Conservation (phyloP, 2,888 invertebrate species). For the Acrobasis suavella region DNA sequence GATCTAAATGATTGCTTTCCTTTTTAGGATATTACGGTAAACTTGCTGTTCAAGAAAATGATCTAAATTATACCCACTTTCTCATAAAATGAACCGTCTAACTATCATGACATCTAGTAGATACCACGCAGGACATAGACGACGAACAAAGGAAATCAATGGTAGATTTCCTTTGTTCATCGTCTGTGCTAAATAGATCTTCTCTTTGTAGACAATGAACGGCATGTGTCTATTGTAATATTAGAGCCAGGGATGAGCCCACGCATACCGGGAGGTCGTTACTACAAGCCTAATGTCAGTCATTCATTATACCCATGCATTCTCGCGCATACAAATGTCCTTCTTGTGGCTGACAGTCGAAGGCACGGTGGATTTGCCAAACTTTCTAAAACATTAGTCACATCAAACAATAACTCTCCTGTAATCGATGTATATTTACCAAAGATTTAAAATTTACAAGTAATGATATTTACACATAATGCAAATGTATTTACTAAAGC, state of each 20-base stretch:
- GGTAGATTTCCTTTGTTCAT: constrained; percentile 31
- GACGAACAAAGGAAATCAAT: not conserved
- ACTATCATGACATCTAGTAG: not conserved
- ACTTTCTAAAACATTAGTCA: constrained; percentile 53
- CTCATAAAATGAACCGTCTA: not conserved
- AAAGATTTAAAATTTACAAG: no score
- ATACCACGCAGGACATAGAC: not conserved
- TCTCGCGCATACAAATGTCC: constrained; percentile 65
- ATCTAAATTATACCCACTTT: constrained; percentile 11
- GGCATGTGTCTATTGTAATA: constrained; percentile 49
- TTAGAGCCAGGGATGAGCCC: constrained; percentile 41
- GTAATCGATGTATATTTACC: constrained; percentile 2
- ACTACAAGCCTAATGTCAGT: constrained; percentile 54
- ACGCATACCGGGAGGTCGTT: constrained; percentile 57
- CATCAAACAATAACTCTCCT: constrained; percentile 23
- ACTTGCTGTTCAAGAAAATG: constrained; percentile 29
- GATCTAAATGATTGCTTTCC: constrained; percentile 41
- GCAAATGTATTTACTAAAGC: constrained; percentile 29
- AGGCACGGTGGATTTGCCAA: constrained; percentile 32
- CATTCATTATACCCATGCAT: constrained; percentile 66
- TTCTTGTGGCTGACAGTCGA: constrained; percentile 43
- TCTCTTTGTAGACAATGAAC: constrained; percentile 37
- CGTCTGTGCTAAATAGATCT: constrained; percentile 17
- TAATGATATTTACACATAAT: constrained; percentile 26
- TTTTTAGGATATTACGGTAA: constrained; percentile 42